These are phyloP conservation scores for Tetranychus truncatus DNA, from an alignment of 2,888 invertebrate genomes.

Conservation along the genomic window DNA sequence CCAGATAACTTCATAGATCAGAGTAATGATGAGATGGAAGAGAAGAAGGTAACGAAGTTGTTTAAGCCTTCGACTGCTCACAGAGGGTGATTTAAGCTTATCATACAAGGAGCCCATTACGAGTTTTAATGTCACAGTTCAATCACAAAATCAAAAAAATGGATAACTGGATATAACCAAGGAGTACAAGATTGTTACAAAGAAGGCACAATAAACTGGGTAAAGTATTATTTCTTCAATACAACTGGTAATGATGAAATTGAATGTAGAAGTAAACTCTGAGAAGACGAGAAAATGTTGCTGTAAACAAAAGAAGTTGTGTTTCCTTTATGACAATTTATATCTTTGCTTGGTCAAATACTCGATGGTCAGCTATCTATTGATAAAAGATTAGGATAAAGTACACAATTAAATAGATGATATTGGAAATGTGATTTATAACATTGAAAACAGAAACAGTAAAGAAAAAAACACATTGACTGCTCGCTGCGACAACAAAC, in stretches of 20 bases:
- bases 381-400: neutral
- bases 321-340: too few species aligned
- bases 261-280: too few species aligned
- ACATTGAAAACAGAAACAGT: neutral
- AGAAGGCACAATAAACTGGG: neutral
- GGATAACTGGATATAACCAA: too few species aligned
- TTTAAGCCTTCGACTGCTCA: neutral
- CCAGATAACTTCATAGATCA: slow-evolving; percentile 10
- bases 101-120: neutral
- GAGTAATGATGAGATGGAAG: neutral
- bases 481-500: neutral
- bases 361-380: neutral
- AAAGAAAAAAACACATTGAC: neutral
- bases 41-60: slow-evolving; percentile 6
- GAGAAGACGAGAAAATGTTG: neutral
- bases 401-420: neutral
- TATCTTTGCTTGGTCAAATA: too few species aligned
- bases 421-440: neutral
- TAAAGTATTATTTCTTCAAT: too few species aligned
- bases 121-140: too few species aligned
- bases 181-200: neutral
- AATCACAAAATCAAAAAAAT: too few species aligned
- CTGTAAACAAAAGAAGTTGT: neutral
- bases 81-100: neutral
- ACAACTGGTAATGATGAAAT: too few species aligned